Percentiles rank a stretch among this genome's conserved stretches.
Evolutionary conservation across 2,797 vertebrate genomes (phyloP).

Genomic region (Sebastes trivittatus): DNA sequence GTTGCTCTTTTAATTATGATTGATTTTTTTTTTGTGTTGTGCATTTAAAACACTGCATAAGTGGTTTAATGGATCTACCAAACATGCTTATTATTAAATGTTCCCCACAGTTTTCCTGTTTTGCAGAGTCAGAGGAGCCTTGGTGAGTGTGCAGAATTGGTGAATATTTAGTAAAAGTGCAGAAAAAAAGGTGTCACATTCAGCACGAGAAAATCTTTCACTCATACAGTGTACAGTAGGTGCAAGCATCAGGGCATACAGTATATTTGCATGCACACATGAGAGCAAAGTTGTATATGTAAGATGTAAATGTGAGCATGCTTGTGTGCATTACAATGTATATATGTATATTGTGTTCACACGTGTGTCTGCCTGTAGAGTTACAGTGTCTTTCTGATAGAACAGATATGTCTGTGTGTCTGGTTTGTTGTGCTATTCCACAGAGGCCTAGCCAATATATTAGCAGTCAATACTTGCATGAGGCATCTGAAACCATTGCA

Average conservation of each 20-base stretch:
- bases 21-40: slow-evolving; percentile 37
- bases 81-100: slow-evolving; percentile 29
- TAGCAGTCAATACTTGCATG: slow-evolving; percentile 72
- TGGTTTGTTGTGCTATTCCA: slow-evolving; percentile 48
- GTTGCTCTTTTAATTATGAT: slow-evolving; percentile 45
- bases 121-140: slow-evolving; percentile 37
- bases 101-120: slow-evolving; percentile 21
- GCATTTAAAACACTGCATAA: slow-evolving; percentile 47
- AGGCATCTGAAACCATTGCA: slow-evolving; percentile 72
- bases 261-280: neutral
- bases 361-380: slow-evolving; percentile 11
- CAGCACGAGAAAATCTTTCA: neutral
- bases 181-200: slow-evolving; percentile 19
- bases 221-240: neutral
- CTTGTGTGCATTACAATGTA: neutral
- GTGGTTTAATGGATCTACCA: slow-evolving; percentile 18
- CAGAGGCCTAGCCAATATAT: slow-evolving; percentile 54
- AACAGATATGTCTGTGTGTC: slow-evolving; percentile 30
- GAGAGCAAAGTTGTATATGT: neutral
- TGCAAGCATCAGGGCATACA: neutral
- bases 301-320: neutral
- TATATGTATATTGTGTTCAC: slow-evolving; percentile 3
- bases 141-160: slow-evolving; percentile 43
- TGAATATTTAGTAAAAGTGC: slow-evolving; percentile 37
- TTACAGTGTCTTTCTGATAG: slow-evolving; percentile 7